Evolutionary conservation across 2,888 invertebrate species (phyloP), one percentile per base, ranked within the genome.

Genomic region (Melitaea athalia): DNA sequence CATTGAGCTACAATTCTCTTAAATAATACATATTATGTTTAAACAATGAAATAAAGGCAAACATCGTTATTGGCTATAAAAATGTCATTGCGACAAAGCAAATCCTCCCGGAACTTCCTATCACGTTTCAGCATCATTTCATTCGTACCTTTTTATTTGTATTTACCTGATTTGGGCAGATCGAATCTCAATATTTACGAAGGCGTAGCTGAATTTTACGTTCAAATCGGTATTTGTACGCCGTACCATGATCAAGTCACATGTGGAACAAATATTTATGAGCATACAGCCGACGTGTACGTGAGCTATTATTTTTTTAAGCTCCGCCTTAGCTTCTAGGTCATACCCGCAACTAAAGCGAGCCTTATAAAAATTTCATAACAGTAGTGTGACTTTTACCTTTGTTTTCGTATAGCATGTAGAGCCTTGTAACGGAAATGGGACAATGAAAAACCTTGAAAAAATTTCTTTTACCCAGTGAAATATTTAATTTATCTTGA

Each of bases 111-210:
- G 60, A 64, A 64, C 68, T 67, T 68, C 55, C 67, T 72, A 70
- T 70, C 71, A 70, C 69, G 71, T 72, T 71, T 72, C 68, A 61
- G 67, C 64, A 67, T 68, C 68, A 67, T 75, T 72, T 72, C 63
- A 69, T 71, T 57, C 70, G 57, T 71, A 68, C 69, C 67, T 72
- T 73, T 69, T 71, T 71, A n/a, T 70, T 73, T 72, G 70, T 72
- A 71, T 70, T 73, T 73, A 65, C 73, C 71, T 73, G 73, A 73
- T 73, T 73, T 70, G 55, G 68, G 61, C 71, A 67, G 72, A 74
- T 72, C 72, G 71, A 69, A 71, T 71, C 68, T 68, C 72, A 68
- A 74, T 74, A 71, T 74, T 69, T 72, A 75, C 74, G 68, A 38
- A 70, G 66, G 70, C 68, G 64, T 72, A 68, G 70, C 68, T 62